Evolutionary conservation across 2,888 invertebrate species (phyloP).

Genomic region (Sinodicranocentrus sp.): DNA sequence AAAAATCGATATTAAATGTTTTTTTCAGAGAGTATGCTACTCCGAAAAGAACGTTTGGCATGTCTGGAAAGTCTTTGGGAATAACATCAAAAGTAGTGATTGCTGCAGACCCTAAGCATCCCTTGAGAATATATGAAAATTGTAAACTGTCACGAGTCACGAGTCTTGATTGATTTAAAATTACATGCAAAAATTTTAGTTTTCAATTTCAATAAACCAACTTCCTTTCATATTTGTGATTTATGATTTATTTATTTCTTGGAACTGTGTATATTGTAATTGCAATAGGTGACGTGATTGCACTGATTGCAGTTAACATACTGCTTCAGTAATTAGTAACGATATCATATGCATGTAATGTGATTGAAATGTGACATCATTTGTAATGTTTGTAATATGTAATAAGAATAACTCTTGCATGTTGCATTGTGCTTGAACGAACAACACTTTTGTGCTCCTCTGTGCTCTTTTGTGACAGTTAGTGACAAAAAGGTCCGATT

Average conservation of each 20-base stretch:
- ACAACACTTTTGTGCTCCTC: no score
- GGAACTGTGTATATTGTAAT: no score
- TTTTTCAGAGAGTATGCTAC: slow-evolving; percentile 37
- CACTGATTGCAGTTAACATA: no score
- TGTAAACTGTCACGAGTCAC: not conserved
- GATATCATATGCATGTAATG: not conserved
- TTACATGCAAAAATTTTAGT: not conserved
- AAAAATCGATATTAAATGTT: no score
- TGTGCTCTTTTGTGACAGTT: no score
- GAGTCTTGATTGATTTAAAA: not conserved
- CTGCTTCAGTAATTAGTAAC: not conserved
- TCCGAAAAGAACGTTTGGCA: slow-evolving; percentile 62
- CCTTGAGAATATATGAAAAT: not conserved
- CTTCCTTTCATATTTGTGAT: not conserved
- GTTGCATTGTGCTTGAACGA: no score
- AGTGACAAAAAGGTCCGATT: no score
- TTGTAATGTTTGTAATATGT: no score
- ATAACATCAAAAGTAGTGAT: slow-evolving; percentile 25
- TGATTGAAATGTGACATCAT: not conserved
- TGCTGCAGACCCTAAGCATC: slow-evolving; percentile 40
- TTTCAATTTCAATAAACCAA: not conserved
- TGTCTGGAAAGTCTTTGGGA: slow-evolving; percentile 53
- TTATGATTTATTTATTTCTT: not conserved
- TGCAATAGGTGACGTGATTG: no score
- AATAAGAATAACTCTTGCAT: no score